Evolutionary conservation across 2,888 invertebrate species (phyloP).

Genomic region (Temnothorax ravouxi): DNA sequence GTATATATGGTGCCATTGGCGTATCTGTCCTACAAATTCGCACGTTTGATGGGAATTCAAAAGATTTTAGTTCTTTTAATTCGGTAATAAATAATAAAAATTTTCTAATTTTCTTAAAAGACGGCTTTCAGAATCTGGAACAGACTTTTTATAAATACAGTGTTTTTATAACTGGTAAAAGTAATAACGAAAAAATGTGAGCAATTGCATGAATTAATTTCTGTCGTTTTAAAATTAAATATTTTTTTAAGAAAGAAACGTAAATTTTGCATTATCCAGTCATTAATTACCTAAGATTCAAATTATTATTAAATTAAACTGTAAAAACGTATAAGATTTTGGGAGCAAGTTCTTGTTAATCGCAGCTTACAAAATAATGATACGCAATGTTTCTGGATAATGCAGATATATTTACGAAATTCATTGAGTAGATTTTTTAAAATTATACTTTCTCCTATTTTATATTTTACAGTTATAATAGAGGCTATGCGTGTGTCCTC

Average conservation of each 20-base stretch:
- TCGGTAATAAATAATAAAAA: slow-evolving; percentile 9
- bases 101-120: background rate
- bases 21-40: slow-evolving; percentile 13
- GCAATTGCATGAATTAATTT: background rate
- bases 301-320: background rate
- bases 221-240: background rate
- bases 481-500: background rate
- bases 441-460: slow-evolving; percentile 63
- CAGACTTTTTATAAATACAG: background rate
- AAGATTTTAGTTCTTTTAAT: background rate
- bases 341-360: background rate
- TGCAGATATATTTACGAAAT: slow-evolving; percentile 49
- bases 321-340: background rate
- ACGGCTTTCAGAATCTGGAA: background rate
- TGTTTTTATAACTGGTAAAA: background rate
- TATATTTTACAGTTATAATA: slow-evolving; percentile 44
- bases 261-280: background rate
- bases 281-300: background rate
- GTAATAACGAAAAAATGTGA: background rate
- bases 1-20: background rate
- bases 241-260: background rate
- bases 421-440: slow-evolving; percentile 51
- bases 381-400: background rate
- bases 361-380: background rate
- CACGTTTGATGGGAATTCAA: background rate